These are phyloP conservation scores for Pipistrellus nathusii DNA, from an alignment of 2,797 vertebrate species.

Conservation along the genomic window DNA sequence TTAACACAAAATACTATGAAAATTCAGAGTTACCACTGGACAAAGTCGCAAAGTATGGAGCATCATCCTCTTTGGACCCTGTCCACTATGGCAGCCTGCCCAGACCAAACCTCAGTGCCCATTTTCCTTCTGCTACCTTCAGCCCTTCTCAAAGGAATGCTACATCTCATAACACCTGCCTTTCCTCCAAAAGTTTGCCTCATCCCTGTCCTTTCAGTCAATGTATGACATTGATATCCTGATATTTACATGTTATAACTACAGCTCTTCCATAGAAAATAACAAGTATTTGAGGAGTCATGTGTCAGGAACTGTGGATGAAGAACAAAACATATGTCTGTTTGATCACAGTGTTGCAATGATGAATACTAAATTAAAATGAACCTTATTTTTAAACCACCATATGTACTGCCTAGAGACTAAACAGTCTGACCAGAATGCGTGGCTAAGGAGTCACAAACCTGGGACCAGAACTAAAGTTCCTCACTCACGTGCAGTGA, in stretches of 20 bases:
- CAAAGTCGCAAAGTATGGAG: neutral
- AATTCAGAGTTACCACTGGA: neutral
- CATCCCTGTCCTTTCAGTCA: neutral
- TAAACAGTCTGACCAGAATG: neutral
- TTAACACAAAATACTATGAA: neutral
- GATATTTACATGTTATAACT: neutral
- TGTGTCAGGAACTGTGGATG: neutral
- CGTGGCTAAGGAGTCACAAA: neutral
- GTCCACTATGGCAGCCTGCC: neutral
- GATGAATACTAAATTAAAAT: too few relatives aligned
- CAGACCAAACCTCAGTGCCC: rapidly evolving
- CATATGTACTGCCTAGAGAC: neutral
- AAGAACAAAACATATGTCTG: neutral
- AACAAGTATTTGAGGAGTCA: neutral
- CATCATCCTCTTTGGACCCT: rapidly evolving
- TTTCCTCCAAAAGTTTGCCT: neutral
- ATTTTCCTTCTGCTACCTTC: neutral
- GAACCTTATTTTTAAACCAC: neutral
- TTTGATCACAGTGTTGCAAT: neutral
- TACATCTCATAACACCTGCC: neutral
- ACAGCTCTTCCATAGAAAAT: neutral
- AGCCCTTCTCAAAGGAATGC: neutral
- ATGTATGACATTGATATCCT: neutral
- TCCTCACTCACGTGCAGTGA: neutral
- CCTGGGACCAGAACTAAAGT: neutral